Conservation (phyloP, 2,888 invertebrate genomes). For the Zygaena filipendulae region DNA sequence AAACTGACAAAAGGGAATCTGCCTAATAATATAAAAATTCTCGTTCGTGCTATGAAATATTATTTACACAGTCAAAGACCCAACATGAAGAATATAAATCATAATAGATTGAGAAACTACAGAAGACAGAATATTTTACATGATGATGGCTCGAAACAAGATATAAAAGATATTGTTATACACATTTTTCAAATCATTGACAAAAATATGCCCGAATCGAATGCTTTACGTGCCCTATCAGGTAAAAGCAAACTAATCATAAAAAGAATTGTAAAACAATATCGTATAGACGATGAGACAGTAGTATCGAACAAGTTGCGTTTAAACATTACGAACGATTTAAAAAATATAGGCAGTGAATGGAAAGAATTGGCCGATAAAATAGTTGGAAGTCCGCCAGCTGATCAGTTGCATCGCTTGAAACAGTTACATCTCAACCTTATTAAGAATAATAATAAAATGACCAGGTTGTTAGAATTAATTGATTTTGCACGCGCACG, state of each 20-base stretch:
- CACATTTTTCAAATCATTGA: constrained; percentile 29
- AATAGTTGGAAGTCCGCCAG: constrained; percentile 20
- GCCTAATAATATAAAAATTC: constrained; percentile 26
- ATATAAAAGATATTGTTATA: constrained; percentile 26
- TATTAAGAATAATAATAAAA: constrained; percentile 29
- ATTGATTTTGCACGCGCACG: constrained; percentile 29
- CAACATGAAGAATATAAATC: constrained; percentile 9
- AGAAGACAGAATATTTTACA: constrained; percentile 7
- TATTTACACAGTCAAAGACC: constrained; percentile 23
- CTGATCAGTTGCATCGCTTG: constrained; percentile 27
- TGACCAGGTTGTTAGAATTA: constrained; percentile 27
- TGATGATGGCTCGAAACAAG: constrained; percentile 12
- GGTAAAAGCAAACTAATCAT: constrained; percentile 24
- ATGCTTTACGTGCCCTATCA: constrained; percentile 27
- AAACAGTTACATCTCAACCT: constrained; percentile 34
- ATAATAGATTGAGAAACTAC: constrained; percentile 7
- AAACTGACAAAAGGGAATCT: constrained; percentile 20
- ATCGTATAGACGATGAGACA: constrained; percentile 23
- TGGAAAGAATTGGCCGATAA: constrained; percentile 26
- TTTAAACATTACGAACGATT: constrained; percentile 27
- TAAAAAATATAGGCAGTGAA: constrained; percentile 27
- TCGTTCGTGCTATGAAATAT: constrained; percentile 29
- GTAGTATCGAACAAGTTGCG: constrained; percentile 18
- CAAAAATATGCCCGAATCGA: constrained; percentile 20
- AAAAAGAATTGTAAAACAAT: constrained; percentile 26